These are phyloP conservation scores for Marmota flaviventris DNA, from an alignment of 2,113 vertebrate species.

Conservation along the genomic window DNA sequence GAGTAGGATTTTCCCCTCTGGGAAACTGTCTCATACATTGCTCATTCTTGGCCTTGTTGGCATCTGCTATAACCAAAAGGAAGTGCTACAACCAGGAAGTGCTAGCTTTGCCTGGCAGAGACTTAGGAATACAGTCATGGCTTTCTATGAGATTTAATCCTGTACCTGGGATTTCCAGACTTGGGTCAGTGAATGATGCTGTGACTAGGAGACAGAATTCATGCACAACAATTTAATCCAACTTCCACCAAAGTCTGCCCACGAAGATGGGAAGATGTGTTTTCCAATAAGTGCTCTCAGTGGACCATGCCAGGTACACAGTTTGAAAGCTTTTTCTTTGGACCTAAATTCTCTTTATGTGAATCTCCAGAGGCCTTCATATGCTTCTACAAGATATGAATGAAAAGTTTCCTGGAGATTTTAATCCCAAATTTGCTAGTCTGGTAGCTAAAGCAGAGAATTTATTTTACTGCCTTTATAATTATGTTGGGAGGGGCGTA, in stretches of 20 bases:
- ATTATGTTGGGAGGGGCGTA: background rate
- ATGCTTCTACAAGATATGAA: background rate
- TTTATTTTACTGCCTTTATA: background rate
- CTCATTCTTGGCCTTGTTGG: slow-evolving; percentile 48
- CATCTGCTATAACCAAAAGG: slow-evolving; percentile 36
- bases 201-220: background rate
- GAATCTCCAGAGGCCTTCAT: background rate
- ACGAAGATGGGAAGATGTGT: background rate
- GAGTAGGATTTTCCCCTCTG: slow-evolving; percentile 59
- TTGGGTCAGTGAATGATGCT: slow-evolving; percentile 58
- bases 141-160: slow-evolving; percentile 58
- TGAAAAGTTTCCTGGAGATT: slow-evolving; percentile 22
- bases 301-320: background rate
- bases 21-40: slow-evolving; percentile 32
- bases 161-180: slow-evolving; percentile 55
- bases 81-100: slow-evolving; percentile 9
- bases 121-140: background rate
- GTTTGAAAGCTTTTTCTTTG: background rate
- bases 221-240: background rate
- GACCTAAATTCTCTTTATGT: background rate
- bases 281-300: background rate
- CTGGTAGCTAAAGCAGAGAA: background rate
- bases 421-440: slow-evolving; percentile 31
- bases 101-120: slow-evolving; percentile 48
- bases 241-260: background rate